Percentiles rank a stretch among this genome's conserved stretches.
phyloP scores from a whole-genome alignment of 2,888 invertebrate genomes.

The Anagyrus pseudococci region DNA sequence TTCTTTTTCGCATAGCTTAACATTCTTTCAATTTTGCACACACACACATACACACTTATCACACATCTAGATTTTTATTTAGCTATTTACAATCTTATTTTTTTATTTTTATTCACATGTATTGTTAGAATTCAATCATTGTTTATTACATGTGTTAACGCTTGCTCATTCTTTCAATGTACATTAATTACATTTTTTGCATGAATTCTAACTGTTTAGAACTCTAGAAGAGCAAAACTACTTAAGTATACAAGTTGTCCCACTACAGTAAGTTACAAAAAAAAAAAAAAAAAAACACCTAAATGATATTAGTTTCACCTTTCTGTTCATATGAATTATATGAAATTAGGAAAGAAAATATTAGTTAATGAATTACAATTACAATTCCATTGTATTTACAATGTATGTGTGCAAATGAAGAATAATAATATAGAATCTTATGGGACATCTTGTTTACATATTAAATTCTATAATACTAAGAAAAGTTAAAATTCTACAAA shows the following conservation, averaged over 20 bases:
- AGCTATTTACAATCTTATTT: constrained; percentile 32
- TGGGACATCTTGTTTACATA: constrained; percentile 32
- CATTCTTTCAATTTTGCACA: constrained; percentile 5
- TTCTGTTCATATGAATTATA: not conserved
- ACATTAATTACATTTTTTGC: constrained; percentile 38
- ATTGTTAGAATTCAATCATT: constrained; percentile 24
- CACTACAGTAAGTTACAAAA: constrained; percentile 18
- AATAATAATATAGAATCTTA: constrained; percentile 9
- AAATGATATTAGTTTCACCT: not conserved
- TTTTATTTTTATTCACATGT: constrained; percentile 23
- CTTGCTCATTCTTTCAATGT: constrained; percentile 17
- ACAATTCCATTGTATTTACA: constrained; percentile 21
- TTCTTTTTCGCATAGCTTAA: too few species aligned
- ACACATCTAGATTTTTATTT: constrained; percentile 24
- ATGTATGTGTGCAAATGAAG: not conserved
- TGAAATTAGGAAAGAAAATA: not conserved
- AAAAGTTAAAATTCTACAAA: constrained; percentile 53
- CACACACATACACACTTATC: constrained; percentile 5
- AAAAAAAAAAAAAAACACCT: constrained; percentile 14
- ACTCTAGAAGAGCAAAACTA: constrained; percentile 30
- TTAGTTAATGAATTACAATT: constrained; percentile 3
- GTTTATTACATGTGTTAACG: constrained; percentile 2
- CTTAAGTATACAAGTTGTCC: constrained; percentile 33
- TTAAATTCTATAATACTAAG: constrained; percentile 46
- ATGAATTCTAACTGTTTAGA: constrained; percentile 25